phyloP scores from a whole-genome alignment of 92 coral and sea anemone species.

The Blastomussa wellsi region DNA sequence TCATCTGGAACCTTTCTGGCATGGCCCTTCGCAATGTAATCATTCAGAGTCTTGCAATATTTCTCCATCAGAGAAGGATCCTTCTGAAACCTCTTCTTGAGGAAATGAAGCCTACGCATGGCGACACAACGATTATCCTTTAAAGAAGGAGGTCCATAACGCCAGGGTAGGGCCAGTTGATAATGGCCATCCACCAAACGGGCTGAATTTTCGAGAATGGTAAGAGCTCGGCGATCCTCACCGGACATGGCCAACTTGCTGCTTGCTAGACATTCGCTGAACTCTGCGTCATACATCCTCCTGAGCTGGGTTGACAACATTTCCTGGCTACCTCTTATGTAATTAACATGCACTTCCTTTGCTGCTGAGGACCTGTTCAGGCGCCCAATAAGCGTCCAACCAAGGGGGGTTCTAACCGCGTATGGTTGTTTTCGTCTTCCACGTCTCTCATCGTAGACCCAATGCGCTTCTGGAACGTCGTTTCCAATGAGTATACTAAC shows the following conservation, averaged over 20 bases:
- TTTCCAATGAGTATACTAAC: conserved; percentile 38
- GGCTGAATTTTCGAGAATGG: conserved; percentile 19
- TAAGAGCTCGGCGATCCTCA: conserved; percentile 50
- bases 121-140: conserved; percentile 31
- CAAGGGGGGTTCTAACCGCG: conserved; percentile 39
- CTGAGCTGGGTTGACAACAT: conserved; percentile 22
- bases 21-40: conserved; percentile 21
- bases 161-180: conserved; percentile 46
- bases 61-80: not conserved
- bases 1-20: conserved; percentile 34
- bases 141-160: not conserved
- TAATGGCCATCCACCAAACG: conserved; percentile 24
- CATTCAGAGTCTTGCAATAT: conserved; percentile 24
- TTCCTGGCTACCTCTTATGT: conserved; percentile 1
- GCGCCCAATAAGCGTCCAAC: conserved; percentile 54
- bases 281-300: conserved; percentile 39
- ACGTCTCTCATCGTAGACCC: conserved; percentile 49
- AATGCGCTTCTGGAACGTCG: conserved; percentile 51
- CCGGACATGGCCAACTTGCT: conserved; percentile 45
- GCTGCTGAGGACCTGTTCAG: not conserved
- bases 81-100: conserved; percentile 2
- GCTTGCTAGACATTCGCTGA: conserved; percentile 18
- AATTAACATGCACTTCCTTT: not conserved
- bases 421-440: conserved; percentile 50
- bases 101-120: not conserved